These are phyloP conservation scores for Typhlichthys subterraneus DNA, from an alignment of 2,797 vertebrate species.

Conservation along the genomic window DNA sequence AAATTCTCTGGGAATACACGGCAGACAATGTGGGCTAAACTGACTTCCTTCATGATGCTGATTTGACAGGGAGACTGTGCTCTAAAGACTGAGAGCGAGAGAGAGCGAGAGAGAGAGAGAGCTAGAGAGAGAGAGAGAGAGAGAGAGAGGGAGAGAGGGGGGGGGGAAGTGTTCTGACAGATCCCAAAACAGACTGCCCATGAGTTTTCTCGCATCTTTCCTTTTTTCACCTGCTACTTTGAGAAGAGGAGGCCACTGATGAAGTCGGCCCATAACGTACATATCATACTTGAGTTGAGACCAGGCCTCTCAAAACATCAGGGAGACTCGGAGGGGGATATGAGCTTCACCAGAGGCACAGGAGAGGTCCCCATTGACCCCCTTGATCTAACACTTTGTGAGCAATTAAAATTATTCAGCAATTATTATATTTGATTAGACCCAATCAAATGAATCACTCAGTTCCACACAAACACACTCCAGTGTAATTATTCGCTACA, in stretches of 20 bases:
- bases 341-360: background rate
- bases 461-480: slow-evolving; percentile 9
- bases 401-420: slow-evolving; percentile 3
- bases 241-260: slow-evolving; percentile 31
- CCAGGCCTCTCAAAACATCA: slow-evolving; percentile 15
- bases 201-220: slow-evolving; percentile 2
- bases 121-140: background rate
- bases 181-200: slow-evolving; percentile 16
- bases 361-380: slow-evolving; percentile 11
- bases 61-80: slow-evolving; percentile 24
- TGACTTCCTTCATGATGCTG: slow-evolving; percentile 38
- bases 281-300: slow-evolving; percentile 17
- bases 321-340: background rate
- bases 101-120: background rate
- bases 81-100: background rate
- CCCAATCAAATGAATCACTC: slow-evolving; percentile 9
- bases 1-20: slow-evolving; percentile 16
- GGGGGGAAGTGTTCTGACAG: slow-evolving; percentile 9
- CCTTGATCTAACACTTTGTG: slow-evolving; percentile 18
- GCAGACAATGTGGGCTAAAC: slow-evolving; percentile 32
- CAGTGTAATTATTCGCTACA: slow-evolving; percentile 8
- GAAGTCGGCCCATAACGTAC: slow-evolving; percentile 29
- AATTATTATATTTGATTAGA: slow-evolving; percentile 8
- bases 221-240: slow-evolving; percentile 24
- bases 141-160: slow-evolving; percentile 7